Conservation (phyloP, 2,797 vertebrate species). For the Typhlichthys subterraneus region DNA sequence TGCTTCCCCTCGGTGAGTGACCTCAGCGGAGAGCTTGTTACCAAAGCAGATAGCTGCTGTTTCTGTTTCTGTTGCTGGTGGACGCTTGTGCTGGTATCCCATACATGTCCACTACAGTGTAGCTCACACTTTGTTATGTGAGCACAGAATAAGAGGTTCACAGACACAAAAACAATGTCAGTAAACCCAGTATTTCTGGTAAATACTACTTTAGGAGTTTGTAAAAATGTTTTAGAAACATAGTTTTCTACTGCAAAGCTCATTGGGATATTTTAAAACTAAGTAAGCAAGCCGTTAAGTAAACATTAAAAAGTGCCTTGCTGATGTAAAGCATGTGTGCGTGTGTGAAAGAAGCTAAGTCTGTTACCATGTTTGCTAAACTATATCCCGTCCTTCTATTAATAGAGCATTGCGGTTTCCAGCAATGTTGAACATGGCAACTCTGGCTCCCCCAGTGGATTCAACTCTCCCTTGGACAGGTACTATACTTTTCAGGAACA, state of each 20-base stretch:
- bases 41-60: slow-evolving; percentile 10
- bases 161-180: too few relatives aligned
- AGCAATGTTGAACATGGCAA: slow-evolving; percentile 67
- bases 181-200: too few relatives aligned
- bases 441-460: slow-evolving; percentile 78
- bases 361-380: slow-evolving; percentile 1
- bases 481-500: slow-evolving; percentile 70
- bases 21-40: slow-evolving; percentile 19
- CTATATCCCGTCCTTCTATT: slow-evolving; percentile 28
- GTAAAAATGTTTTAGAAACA: too few relatives aligned
- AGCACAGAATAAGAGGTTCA: background rate
- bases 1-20: slow-evolving; percentile 86
- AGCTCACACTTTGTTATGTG: slow-evolving; percentile 3
- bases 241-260: too few relatives aligned
- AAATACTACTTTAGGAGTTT: too few relatives aligned
- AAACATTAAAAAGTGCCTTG: too few relatives aligned
- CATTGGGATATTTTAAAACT: too few relatives aligned
- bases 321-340: background rate
- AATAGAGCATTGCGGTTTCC: slow-evolving; percentile 87
- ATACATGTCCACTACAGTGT: too few relatives aligned
- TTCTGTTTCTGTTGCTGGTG: background rate
- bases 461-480: slow-evolving; percentile 91
- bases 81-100: background rate
- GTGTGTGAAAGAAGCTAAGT: background rate
- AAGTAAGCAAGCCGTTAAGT: too few relatives aligned